Evolutionary conservation across 2,888 invertebrate species (phyloP), one percentile per base, ranked within the genome.

Genomic region (Tridacna gigas): DNA sequence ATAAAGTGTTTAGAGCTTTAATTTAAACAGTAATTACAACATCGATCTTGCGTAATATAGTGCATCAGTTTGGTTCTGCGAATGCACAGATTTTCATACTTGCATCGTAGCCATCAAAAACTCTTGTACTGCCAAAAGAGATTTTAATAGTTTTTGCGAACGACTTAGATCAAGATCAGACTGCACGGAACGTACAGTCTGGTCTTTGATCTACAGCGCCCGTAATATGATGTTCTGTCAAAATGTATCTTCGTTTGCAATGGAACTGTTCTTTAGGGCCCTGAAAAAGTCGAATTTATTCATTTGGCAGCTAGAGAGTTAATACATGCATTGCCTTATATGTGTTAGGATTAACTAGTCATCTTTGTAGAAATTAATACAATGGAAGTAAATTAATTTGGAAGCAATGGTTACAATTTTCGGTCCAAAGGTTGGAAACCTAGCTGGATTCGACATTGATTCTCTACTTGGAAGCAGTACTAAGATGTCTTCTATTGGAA

Each of bases 371-470:
- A 28, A 56, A 20, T 20, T 56, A 20, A 11, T 56, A 15, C 20
- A 28, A 28, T 28, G 28, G 28, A 67, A 26, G 7, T 28, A 28
- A 28, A 2, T 67, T 20, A 20, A 67, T 28, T 37, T 37, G 37
- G 37, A 28, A 26, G 51, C 56, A 77, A 82, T 82, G 82, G 82
- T 79, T 20, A 79, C 82, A 61, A 51, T 77, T 13, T 26, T 71
- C 11, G 28, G 51, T 51, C 84, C 60, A 56, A 80, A 80, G 25
- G 28, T 48, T 26, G 80, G 80, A 67, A 63, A 74, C 25, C 73
- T 73, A 26, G 73, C 67, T 26, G 81, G 79, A 65, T 83, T 86
- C 79, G 76, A 86, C 45, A 83, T 86, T 28, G 80, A 86, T 69
- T 37, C 74, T 20, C 37, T 80, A n/a, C 69, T 86, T 3, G 79